Evolutionary conservation across 2,113 vertebrate genomes (phyloP).

Genomic region (Saimiri boliviensis): DNA sequence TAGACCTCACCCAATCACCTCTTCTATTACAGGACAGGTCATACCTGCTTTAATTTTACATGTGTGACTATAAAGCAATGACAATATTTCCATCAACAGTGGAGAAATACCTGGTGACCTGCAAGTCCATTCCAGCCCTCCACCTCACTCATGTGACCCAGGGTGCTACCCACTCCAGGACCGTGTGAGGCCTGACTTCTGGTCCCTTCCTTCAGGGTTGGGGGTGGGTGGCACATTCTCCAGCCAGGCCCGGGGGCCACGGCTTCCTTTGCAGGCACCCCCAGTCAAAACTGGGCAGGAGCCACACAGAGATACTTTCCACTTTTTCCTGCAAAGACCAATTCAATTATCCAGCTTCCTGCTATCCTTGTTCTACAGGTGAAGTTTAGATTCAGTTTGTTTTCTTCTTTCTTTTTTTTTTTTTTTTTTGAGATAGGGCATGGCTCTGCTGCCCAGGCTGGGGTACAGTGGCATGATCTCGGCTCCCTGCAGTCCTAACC

Average conservation of each 20-base stretch:
- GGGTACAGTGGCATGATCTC: too few relatives aligned
- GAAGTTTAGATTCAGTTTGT: neutral
- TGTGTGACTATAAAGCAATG: accelerated
- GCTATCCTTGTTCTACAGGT: neutral
- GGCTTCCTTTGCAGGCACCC: accelerated
- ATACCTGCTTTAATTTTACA: accelerated
- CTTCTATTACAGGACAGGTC: neutral
- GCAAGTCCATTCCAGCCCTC: neutral
- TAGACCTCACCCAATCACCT: too few relatives aligned
- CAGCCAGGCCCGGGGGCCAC: neutral
- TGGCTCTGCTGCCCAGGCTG: too few relatives aligned
- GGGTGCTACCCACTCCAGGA: neutral
- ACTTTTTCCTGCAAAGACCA: neutral
- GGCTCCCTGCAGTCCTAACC: too few relatives aligned
- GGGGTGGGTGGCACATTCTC: too few relatives aligned
- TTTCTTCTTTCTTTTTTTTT: neutral
- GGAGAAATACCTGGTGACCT: accelerated
- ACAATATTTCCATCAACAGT: accelerated
- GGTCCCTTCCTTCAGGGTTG: neutral
- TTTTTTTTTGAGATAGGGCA: too few relatives aligned
- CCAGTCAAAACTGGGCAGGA: accelerated
- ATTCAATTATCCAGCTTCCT: accelerated
- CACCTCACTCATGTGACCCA: neutral
- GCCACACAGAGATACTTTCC: accelerated
- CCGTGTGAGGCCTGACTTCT: too few relatives aligned